A percentile compares a stretch with the other conserved stretches of the same genome.
phyloP scores from a whole-genome alignment of 64 coral and sea anemone genomes.

The Montipora sp. region DNA sequence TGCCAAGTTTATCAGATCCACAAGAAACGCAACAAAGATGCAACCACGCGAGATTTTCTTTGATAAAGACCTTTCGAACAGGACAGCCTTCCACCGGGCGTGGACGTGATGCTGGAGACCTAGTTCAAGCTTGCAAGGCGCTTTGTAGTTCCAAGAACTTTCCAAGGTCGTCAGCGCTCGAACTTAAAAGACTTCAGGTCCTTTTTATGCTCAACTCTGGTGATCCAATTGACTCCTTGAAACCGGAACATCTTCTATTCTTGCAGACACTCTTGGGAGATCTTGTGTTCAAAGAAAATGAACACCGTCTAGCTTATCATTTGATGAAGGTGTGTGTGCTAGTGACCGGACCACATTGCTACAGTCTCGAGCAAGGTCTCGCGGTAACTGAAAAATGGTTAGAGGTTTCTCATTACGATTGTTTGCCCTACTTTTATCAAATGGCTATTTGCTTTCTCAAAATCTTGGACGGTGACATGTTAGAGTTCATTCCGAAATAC shows the following conservation, averaged over 20 bases:
- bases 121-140: conserved; percentile 70
- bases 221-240: conserved; percentile 66
- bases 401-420: conserved; percentile 6
- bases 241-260: conserved; percentile 45
- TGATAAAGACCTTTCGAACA: conserved; percentile 54
- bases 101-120: conserved; percentile 44
- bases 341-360: conserved; percentile 19
- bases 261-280: conserved; percentile 67
- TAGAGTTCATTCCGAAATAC: conserved; percentile 26
- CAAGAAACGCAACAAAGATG: conserved; percentile 55
- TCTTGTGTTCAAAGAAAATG: conserved; percentile 50
- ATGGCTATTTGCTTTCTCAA: conserved; percentile 56
- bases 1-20: conserved; percentile 57
- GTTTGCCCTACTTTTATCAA: conserved; percentile 60
- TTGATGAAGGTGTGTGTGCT: conserved; percentile 69
- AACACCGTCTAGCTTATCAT: conserved; percentile 45
- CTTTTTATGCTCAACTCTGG: conserved; percentile 64
- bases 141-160: conserved; percentile 71
- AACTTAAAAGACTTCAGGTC: conserved; percentile 72
- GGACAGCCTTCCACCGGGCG: not conserved
- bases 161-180: conserved; percentile 60
- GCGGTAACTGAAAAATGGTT: conserved; percentile 37
- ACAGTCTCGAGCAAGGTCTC: conserved; percentile 46
- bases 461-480: conserved; percentile 35
- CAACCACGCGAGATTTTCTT: conserved; percentile 40